A percentile compares a stretch with the other conserved stretches of the same genome.
Conservation (phyloP, 2,888 invertebrate species). For the Rambutsinella grinnellia region DNA sequence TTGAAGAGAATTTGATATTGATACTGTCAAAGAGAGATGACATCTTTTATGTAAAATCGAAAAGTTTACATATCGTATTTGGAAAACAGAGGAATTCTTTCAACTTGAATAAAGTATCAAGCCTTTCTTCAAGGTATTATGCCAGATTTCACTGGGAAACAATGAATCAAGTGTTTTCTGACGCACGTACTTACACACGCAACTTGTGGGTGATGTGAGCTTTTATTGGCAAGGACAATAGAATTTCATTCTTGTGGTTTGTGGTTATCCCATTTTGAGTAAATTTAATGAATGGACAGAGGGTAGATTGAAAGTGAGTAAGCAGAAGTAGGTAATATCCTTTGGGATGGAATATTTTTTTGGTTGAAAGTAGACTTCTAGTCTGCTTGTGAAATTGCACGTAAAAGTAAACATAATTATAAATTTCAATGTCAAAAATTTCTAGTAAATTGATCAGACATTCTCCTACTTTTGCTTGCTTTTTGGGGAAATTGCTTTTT, state of each 20-base stretch:
- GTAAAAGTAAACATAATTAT: too few species aligned
- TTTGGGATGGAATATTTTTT: too few species aligned
- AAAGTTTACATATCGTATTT: neutral
- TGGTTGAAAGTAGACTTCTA: too few species aligned
- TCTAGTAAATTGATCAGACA: too few species aligned
- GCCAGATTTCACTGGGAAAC: neutral
- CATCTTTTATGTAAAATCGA: neutral
- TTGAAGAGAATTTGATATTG: neutral
- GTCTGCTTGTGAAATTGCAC: too few species aligned
- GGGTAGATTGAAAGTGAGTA: too few species aligned
- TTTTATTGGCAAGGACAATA: slow-evolving; percentile 2
- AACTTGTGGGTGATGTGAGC: too few species aligned
- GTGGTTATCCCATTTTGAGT: neutral
- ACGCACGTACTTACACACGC: neutral
- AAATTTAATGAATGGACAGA: too few species aligned
- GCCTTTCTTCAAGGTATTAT: neutral
- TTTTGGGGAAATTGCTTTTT: neutral
- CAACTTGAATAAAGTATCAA: neutral
- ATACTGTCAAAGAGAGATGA: slow-evolving; percentile 1
- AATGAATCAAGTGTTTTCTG: slow-evolving; percentile 19
- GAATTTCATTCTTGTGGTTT: slow-evolving; percentile 10
- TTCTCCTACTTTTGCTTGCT: too few species aligned
- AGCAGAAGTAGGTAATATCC: too few species aligned
- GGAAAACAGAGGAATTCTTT: neutral
- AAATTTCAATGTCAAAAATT: too few species aligned